Base-by-base conservation (phyloP, 2,113 vertebrate species). In the Tupaia tana region DNA sequence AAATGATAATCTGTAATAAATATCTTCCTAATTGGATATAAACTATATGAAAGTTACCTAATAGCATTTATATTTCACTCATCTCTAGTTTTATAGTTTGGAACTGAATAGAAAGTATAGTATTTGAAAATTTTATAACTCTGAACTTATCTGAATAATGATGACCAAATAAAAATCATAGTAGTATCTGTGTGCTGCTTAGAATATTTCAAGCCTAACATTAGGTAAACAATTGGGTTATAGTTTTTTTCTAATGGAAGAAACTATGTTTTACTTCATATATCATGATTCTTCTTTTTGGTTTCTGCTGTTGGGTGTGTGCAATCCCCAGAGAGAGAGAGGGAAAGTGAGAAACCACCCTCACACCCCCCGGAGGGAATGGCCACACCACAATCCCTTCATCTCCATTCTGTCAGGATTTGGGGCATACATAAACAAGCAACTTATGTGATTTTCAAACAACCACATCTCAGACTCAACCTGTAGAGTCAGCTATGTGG, bases 81-180 rank as follows among this genome's bases (percentile, higher is more conserved):
- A 61, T 66, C 20, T 77, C 6, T 81, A 74, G n/a, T 92, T 95
- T 94, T 77, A 86, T 69, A 66, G 19, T 89, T 95, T 82, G 34
- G 94, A 74, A 86, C 54, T 80, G 15, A 96, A n/a, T 91, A 81
- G 43, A 95, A 75, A 80, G 54, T 84, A 7, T 88, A 70, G 34
- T 66, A 52, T 73, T 83, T 97, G 25, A 87, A 95, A 85, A 52
- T 77, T 58, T 43, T 94, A 24, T 89, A 89, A 63, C n/a, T 92
- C 3, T 77, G 19, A 73, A 24, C 7, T 64, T 81, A 83, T 1
- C 52, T 74, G n/a, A 93, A 75, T 84, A 29, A 87, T 61, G 56
- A 63, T n/a, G 73, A 9, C 56, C 83, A 9, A 91, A 77, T 93
- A 86, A 78, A 81, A 91, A 27, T 70, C 8, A 78, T 29, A 74